Percentiles rank a stretch among this genome's conserved stretches.
phyloP scores from a whole-genome alignment of 2,888 invertebrate species.

The Endotricha flammealis region DNA sequence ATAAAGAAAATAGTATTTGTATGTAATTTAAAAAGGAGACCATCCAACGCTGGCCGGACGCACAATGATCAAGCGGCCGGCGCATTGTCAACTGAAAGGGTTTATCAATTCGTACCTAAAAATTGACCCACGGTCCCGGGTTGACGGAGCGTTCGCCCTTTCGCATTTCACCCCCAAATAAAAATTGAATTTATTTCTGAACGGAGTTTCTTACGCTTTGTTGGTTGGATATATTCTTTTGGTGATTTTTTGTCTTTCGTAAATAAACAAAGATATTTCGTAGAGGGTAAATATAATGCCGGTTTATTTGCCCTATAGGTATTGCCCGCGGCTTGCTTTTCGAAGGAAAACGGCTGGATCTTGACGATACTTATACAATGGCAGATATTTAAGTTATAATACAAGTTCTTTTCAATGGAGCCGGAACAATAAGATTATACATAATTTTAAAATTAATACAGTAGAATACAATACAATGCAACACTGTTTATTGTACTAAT shows the following conservation, averaged over 20 bases:
- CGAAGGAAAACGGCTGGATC: too few species aligned
- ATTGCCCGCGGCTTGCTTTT: too few species aligned
- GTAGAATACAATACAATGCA: too few species aligned
- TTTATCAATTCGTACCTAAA: slow-evolving; percentile 62
- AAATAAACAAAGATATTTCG: too few species aligned
- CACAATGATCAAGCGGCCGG: slow-evolving; percentile 28
- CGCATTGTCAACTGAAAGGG: slow-evolving; percentile 44
- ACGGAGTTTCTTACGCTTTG: background rate
- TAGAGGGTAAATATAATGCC: too few species aligned
- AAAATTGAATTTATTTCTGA: slow-evolving; percentile 38
- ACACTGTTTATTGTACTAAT: too few species aligned
- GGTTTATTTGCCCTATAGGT: too few species aligned
- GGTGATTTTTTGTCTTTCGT: background rate
- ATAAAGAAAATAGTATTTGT: background rate
- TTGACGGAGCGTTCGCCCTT: slow-evolving; percentile 29
- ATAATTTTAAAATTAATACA: too few species aligned
- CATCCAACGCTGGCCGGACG: slow-evolving; percentile 16
- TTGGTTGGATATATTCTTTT: background rate
- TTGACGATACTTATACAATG: too few species aligned
- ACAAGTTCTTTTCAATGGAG: too few species aligned
- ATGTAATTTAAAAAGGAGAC: slow-evolving; percentile 3
- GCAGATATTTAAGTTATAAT: too few species aligned
- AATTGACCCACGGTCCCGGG: slow-evolving; percentile 42
- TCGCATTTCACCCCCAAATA: slow-evolving; percentile 31
- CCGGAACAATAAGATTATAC: too few species aligned